Conservation (phyloP, 2,797 vertebrate genomes). For the Gouania willdenowi region DNA sequence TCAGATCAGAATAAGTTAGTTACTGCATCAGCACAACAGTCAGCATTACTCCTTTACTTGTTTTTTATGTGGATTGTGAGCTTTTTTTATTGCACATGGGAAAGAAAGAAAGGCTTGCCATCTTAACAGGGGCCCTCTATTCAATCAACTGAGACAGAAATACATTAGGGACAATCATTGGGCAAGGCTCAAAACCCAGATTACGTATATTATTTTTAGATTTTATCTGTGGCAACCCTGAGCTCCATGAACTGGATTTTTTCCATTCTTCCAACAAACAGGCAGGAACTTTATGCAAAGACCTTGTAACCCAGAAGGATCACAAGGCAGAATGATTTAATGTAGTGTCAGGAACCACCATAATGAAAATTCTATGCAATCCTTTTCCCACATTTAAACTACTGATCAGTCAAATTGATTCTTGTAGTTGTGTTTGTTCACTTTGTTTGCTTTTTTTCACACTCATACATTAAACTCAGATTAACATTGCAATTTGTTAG, state of each 20-base stretch:
- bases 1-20: no score
- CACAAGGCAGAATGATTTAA: not conserved
- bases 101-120: not conserved
- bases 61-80: conserved; percentile 23
- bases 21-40: no score
- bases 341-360: conserved; percentile 9
- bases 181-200: conserved; percentile 43
- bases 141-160: conserved; percentile 61
- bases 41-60: conserved; percentile 9
- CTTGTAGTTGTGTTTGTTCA: not conserved
- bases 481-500: no score
- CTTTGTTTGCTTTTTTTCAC: not conserved
- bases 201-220: conserved; percentile 51
- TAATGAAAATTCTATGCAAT: conserved; percentile 14
- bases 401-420: not conserved
- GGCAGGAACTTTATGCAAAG: not conserved
- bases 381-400: not conserved
- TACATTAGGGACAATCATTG: conserved; percentile 39
- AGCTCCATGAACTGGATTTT: conserved; percentile 31
- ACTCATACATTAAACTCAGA: no score
- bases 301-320: conserved; percentile 2
- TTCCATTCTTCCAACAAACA: not conserved
- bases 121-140: conserved; percentile 22
- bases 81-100: conserved; percentile 5
- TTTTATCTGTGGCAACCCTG: conserved; percentile 35